Conservation (phyloP, 2,888 invertebrate genomes). For the Dyspetes luteomarginatus region DNA sequence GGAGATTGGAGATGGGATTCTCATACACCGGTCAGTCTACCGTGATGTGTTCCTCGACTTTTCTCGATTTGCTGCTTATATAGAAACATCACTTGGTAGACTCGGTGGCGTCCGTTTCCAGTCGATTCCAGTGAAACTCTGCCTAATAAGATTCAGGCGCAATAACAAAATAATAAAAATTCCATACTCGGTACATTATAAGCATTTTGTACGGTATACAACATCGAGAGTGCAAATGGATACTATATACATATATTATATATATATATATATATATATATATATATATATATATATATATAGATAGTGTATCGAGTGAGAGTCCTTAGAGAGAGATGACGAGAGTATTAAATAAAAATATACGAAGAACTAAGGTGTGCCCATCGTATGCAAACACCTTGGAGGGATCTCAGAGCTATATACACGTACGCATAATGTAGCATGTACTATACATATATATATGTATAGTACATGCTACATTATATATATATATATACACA, state of each 20-base stretch:
- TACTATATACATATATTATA: neutral
- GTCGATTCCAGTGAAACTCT: conserved; percentile 24
- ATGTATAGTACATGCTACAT: conserved; percentile 11
- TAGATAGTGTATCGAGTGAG: conserved; percentile 19
- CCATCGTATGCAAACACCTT: conserved; percentile 57
- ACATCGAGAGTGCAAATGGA: neutral
- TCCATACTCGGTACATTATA: conserved; percentile 10
- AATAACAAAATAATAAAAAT: conserved; percentile 37
- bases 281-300: conserved; percentile 24
- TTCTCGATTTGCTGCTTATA: conserved; percentile 19
- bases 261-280: conserved; percentile 15
- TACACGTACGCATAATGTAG: conserved; percentile 41
- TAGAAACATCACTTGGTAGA: conserved; percentile 32
- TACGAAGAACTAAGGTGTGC: conserved; percentile 59
- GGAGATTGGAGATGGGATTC: conserved; percentile 30
- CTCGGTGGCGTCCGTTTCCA: conserved; percentile 31
- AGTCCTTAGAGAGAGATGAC: conserved; percentile 44
- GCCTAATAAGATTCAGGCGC: conserved; percentile 29
- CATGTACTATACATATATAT: conserved; percentile 9
- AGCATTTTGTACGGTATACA: neutral
- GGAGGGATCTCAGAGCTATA: conserved; percentile 36
- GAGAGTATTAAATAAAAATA: conserved; percentile 53
- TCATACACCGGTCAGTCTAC: conserved; percentile 49
- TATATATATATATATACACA: conserved; percentile 18
- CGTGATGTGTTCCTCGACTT: conserved; percentile 17